Conservation (phyloP, 2,888 invertebrate genomes). For the Physocephala rufipes region DNA sequence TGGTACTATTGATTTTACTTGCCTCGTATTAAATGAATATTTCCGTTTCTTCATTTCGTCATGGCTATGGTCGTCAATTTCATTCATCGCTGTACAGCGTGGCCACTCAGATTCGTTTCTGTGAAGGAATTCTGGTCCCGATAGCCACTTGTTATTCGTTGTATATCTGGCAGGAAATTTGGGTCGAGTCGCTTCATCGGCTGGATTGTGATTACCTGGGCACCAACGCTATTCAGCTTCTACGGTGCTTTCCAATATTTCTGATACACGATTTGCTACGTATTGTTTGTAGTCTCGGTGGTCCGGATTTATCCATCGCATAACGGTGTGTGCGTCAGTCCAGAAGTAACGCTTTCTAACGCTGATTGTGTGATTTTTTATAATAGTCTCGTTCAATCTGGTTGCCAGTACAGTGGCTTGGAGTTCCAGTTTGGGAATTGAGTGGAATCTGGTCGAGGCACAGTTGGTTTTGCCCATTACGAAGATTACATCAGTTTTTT, state of each 20-base stretch:
- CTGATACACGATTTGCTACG: conserved; percentile 40
- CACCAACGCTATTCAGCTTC: conserved; percentile 47
- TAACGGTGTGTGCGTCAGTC: neutral
- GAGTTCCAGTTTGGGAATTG: conserved; percentile 35
- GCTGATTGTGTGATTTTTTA: neutral
- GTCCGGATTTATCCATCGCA: neutral
- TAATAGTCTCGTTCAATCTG: conserved; percentile 23
- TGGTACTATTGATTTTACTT: conserved; percentile 13
- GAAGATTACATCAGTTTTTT: conserved; percentile 34
- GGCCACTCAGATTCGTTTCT: neutral
- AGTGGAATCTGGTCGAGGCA: conserved; percentile 37
- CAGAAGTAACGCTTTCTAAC: neutral
- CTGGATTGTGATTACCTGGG: conserved; percentile 36
- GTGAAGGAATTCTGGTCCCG: neutral
- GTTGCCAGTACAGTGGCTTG: conserved; percentile 38
- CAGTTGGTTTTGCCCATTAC: conserved; percentile 40
- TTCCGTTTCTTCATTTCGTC: conserved; percentile 20
- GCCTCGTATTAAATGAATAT: conserved; percentile 3
- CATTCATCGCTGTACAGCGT: neutral
- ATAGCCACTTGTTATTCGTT: neutral
- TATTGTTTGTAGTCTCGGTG: neutral
- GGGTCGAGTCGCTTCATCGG: conserved; percentile 9
- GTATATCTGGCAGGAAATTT: too few relatives aligned
- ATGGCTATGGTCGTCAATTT: neutral
- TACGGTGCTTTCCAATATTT: conserved; percentile 41